Base-by-base conservation (phyloP, 1,140 invertebrate genomes). In the Orchesella cincta region DNA sequence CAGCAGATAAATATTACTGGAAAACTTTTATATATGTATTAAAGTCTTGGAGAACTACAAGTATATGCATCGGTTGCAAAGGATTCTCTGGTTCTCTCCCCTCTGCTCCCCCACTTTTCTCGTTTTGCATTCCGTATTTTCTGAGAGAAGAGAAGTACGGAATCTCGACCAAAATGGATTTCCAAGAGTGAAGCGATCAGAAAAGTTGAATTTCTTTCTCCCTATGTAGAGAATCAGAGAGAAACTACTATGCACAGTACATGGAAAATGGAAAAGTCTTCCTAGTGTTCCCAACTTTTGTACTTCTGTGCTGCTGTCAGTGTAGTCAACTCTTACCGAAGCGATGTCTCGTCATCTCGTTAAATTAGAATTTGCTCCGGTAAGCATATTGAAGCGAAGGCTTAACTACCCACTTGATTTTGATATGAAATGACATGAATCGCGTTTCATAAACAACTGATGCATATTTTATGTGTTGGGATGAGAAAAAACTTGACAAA, bases 381-480 rank as follows among this genome's bases (percentile, higher is more conserved):
- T 57, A 57, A 57, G 52, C 52, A 57, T 26, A 57, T 57, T 26
- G 23, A 57, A n/a, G 52, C 23, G 52, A 57, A 57, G 3, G 23
- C 52, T 57, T 57, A 14, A n/a, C 52, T 26, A 57, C 52, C 52
- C 52, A 31, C 26, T 67, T 67, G 62, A n/a, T 67, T 67, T 2
- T 67, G 26, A 57, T 67, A 67, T 67, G 31, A 33, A 67, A 67
- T 31, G 62, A 67, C 62, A 67, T 67, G 62, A 67, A 67, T 67
- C 62, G 33, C 31, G 29, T 33, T 33, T 67, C n/a, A 33, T 67
- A 5, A 33, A 33, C 31, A 67, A 67, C 62, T 67, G 28, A 67
- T 31, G 62, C 62, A 67, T 67, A 67, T 33, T 33, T 67, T 67
- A 67, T 67, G 8, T 1, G 62, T 31, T 33, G 62, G 2, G 62